Evolutionary conservation across 2,888 invertebrate species (phyloP).

Genomic region (Chaetogeoica ovagalla): DNA sequence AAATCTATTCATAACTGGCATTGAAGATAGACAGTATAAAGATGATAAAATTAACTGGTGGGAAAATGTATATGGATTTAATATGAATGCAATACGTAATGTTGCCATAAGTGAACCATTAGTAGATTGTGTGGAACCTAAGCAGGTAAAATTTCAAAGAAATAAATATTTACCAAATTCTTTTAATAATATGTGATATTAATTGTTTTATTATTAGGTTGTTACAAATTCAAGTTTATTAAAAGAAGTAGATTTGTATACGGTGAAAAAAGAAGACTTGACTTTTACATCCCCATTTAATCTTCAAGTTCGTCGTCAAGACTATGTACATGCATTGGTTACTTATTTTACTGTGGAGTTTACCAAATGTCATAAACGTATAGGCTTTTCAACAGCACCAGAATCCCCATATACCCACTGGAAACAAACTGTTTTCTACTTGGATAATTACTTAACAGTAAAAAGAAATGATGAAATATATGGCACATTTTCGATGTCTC

Average conservation of each 20-base stretch:
- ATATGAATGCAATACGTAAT: constrained; percentile 98
- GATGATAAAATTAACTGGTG: constrained; percentile 99
- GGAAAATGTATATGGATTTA: constrained; percentile 99
- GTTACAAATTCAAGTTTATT: constrained; percentile 93
- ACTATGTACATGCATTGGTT: constrained; percentile 96
- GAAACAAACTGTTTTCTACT: constrained; percentile 99
- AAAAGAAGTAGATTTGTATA: constrained; percentile 97
- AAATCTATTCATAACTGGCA: constrained; percentile 89
- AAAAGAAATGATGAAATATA: constrained; percentile 92
- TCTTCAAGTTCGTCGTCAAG: constrained; percentile 78
- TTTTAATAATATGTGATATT: neutral
- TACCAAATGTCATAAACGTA: constrained; percentile 97
- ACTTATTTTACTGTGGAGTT: constrained; percentile 99
- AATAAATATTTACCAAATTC: constrained; percentile 12
- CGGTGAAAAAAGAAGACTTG: constrained; percentile 92
- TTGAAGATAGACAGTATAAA: constrained; percentile 97
- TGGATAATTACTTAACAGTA: constrained; percentile 88
- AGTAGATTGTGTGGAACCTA: constrained; percentile 97
- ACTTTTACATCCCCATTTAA: constrained; percentile 88
- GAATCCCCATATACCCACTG: constrained; percentile 98
- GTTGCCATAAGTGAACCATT: constrained; percentile 97
- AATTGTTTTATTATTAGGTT: constrained; percentile 64
- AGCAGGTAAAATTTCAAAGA: constrained; percentile 68
- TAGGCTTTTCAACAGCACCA: constrained; percentile 97
- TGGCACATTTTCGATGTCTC: constrained; percentile 90